A percentile compares a stretch with the other conserved stretches of the same genome.
Evolutionary conservation across 2,888 invertebrate genomes (phyloP).

Genomic region (Seira sanloemensis): DNA sequence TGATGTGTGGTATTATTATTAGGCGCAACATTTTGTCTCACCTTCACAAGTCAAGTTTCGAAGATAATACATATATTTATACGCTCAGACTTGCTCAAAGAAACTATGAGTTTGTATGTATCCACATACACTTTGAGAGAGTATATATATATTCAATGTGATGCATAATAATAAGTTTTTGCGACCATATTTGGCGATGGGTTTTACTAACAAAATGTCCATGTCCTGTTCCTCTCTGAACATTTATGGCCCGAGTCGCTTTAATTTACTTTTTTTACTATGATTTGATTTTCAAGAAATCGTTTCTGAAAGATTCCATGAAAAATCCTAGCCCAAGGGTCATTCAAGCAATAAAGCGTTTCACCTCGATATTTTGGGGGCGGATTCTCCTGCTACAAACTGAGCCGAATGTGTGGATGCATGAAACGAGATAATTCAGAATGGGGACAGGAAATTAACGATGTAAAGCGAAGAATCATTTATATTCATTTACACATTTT

Average conservation of each 20-base stretch:
- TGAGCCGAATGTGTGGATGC: too few relatives aligned
- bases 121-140: too few relatives aligned
- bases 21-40: background rate
- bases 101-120: too few relatives aligned
- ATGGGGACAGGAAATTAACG: background rate
- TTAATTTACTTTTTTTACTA: too few relatives aligned
- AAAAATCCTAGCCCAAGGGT: background rate
- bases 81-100: too few relatives aligned
- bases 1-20: background rate
- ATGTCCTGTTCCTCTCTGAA: conserved; percentile 11
- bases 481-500: background rate
- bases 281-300: too few relatives aligned
- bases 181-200: conserved; percentile 25
- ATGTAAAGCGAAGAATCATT: background rate
- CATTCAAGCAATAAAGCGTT: background rate
- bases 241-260: conserved; percentile 14
- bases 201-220: conserved; percentile 24
- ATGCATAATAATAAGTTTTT: conserved; percentile 23
- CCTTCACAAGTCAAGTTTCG: conserved; percentile 4
- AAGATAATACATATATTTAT: conserved; percentile 3
- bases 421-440: too few relatives aligned
- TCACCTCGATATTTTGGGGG: background rate
- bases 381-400: too few relatives aligned
- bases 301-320: background rate
- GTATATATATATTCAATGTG: conserved; percentile 3